Conservation (phyloP, 2,888 invertebrate genomes). For the Troides helena region DNA sequence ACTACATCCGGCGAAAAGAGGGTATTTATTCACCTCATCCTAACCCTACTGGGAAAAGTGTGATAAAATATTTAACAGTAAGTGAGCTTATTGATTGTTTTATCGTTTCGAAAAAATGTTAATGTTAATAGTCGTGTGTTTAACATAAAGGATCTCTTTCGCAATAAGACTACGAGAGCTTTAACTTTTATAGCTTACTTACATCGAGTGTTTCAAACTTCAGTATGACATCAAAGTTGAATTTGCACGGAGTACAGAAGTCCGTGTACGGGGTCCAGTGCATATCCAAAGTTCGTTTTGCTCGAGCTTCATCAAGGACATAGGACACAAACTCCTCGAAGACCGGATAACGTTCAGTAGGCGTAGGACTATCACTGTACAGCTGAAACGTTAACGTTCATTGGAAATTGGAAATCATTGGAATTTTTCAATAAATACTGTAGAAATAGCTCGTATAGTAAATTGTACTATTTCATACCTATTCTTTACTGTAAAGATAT, state of each 20-base stretch:
- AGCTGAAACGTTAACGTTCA: conserved; percentile 20
- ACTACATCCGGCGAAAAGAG: too few relatives aligned
- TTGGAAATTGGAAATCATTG: background rate
- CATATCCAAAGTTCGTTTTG: conserved; percentile 86
- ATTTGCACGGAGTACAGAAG: conserved; percentile 93
- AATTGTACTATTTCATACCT: too few relatives aligned
- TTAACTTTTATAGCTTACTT: conserved; percentile 42
- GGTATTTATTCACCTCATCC: too few relatives aligned
- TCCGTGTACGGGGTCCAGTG: conserved; percentile 92
- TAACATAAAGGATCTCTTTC: too few relatives aligned
- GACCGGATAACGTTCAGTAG: conserved; percentile 83
- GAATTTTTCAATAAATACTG: background rate
- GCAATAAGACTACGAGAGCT: background rate
- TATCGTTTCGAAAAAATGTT: too few relatives aligned
- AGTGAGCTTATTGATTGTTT: too few relatives aligned
- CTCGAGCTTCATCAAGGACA: conserved; percentile 85
- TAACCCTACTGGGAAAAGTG: too few relatives aligned
- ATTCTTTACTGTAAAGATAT: too few relatives aligned
- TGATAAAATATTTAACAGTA: too few relatives aligned
- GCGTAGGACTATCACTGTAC: conserved; percentile 38
- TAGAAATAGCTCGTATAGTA: too few relatives aligned
- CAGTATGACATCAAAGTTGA: conserved; percentile 88
- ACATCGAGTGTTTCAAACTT: conserved; percentile 92
- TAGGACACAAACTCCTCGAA: conserved; percentile 91
- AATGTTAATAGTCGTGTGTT: too few relatives aligned